These are phyloP conservation scores for Scaptomyza polygonia DNA, from an alignment of 2,888 invertebrate genomes.

Conservation along the genomic window DNA sequence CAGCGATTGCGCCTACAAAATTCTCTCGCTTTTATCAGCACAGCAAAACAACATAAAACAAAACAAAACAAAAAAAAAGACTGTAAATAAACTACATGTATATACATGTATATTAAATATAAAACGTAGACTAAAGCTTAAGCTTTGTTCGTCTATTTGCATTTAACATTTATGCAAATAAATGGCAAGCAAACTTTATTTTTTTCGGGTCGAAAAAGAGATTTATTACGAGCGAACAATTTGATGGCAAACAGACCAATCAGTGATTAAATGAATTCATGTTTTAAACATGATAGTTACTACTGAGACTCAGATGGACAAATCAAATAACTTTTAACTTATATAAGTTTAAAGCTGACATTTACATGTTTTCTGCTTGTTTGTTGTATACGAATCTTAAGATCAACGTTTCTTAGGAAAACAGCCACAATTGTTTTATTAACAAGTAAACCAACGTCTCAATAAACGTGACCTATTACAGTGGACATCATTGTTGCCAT, in stretches of 20 bases:
- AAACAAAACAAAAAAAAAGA: slow-evolving; percentile 28
- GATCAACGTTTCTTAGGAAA: not conserved
- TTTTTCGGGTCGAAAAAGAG: slow-evolving; percentile 38
- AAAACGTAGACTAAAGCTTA: slow-evolving; percentile 23
- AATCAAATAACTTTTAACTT: too few species aligned
- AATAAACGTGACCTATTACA: slow-evolving; percentile 33
- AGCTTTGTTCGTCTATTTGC: slow-evolving; percentile 46
- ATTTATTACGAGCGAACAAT: slow-evolving; percentile 52
- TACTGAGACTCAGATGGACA: too few species aligned
- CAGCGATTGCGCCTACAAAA: slow-evolving; percentile 40
- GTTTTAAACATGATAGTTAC: slow-evolving; percentile 7
- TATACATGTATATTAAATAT: slow-evolving; percentile 19
- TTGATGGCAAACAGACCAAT: slow-evolving; percentile 21
- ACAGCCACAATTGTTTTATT: slow-evolving; percentile 1
- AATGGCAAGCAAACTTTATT: slow-evolving; percentile 33
- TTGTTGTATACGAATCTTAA: not conserved
- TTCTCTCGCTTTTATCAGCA: slow-evolving; percentile 51
- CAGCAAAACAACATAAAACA: slow-evolving; percentile 30
- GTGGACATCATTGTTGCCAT: slow-evolving; percentile 10
- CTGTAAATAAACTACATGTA: slow-evolving; percentile 24
- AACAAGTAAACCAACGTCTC: not conserved
- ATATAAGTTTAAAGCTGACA: not conserved
- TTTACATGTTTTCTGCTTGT: not conserved
- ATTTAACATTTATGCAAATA: slow-evolving; percentile 60
- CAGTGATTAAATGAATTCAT: slow-evolving; percentile 15